These are phyloP conservation scores for Seriola rivoliana DNA, from an alignment of 2,113 vertebrate genomes.

Conservation along the genomic window DNA sequence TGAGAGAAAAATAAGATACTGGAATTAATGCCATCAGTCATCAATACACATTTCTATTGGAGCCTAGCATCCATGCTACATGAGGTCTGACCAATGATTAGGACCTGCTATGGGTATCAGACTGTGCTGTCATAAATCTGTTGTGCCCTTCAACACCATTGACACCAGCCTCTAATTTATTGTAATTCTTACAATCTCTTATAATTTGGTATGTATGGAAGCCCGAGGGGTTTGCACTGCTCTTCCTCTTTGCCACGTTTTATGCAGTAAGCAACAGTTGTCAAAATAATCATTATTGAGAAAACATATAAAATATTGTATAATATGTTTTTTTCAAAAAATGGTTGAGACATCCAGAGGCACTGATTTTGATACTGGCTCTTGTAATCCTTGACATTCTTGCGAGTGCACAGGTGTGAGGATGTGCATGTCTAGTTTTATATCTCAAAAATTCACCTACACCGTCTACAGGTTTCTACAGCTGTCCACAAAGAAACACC, in stretches of 20 bases:
- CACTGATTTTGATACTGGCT: neutral
- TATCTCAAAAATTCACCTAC: conserved; percentile 19
- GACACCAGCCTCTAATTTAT: neutral
- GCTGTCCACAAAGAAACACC: conserved; percentile 58
- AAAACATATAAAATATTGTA: neutral
- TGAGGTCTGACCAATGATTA: neutral
- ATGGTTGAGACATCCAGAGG: neutral
- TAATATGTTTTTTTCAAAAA: neutral
- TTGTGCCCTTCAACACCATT: no score
- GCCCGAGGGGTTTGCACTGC: neutral
- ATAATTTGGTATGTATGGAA: neutral
- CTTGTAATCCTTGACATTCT: neutral
- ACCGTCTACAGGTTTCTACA: conserved; percentile 51
- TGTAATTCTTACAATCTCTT: neutral
- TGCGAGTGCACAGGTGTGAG: neutral
- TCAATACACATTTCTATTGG: no score
- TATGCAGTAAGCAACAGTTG: neutral
- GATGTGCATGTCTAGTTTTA: conserved; percentile 5
- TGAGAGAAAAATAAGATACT: neutral
- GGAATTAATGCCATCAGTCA: no score
- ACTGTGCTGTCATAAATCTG: neutral
- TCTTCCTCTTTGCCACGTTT: neutral
- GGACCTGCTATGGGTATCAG: neutral
- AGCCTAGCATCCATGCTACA: neutral
- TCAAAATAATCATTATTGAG: neutral